These are phyloP conservation scores for Pogonomyrmex barbatus DNA, from an alignment of 1,140 invertebrate species.

Conservation along the genomic window DNA sequence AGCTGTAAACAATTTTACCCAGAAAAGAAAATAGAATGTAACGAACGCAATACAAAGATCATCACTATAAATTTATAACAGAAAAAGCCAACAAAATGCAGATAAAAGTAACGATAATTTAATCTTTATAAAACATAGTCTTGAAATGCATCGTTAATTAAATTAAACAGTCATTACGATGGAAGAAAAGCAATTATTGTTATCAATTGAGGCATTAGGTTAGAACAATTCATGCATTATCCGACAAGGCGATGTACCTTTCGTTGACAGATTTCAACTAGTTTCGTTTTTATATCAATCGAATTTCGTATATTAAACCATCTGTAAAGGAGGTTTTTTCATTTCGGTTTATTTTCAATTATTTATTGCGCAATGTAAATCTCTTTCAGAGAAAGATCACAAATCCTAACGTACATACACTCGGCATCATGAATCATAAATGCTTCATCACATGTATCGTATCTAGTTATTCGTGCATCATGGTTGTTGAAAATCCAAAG, in stretches of 20 bases:
- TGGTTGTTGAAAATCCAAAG: too few relatives aligned
- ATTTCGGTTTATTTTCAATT: slow-evolving; percentile 33
- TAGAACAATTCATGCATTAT: slow-evolving; percentile 3
- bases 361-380: slow-evolving; percentile 28
- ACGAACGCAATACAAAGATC: neutral
- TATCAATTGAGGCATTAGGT: neutral
- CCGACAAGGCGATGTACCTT: neutral
- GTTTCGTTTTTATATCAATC: neutral
- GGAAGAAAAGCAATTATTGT: neutral
- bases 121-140: neutral
- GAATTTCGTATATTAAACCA: neutral
- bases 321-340: slow-evolving; percentile 21
- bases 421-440: slow-evolving; percentile 34
- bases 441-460: neutral
- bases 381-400: slow-evolving; percentile 2
- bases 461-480: neutral
- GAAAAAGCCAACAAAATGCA: neutral
- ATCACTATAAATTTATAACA: slow-evolving; percentile 13
- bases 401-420: neutral
- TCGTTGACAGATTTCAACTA: slow-evolving; percentile 25
- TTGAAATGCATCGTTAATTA: neutral
- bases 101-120: neutral
- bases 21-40: neutral
- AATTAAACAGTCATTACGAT: neutral
- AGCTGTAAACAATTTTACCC: neutral